Percentiles rank a stretch among this genome's conserved stretches.
phyloP scores from a whole-genome alignment of 2,113 vertebrate genomes.

The Alouatta palliata region DNA sequence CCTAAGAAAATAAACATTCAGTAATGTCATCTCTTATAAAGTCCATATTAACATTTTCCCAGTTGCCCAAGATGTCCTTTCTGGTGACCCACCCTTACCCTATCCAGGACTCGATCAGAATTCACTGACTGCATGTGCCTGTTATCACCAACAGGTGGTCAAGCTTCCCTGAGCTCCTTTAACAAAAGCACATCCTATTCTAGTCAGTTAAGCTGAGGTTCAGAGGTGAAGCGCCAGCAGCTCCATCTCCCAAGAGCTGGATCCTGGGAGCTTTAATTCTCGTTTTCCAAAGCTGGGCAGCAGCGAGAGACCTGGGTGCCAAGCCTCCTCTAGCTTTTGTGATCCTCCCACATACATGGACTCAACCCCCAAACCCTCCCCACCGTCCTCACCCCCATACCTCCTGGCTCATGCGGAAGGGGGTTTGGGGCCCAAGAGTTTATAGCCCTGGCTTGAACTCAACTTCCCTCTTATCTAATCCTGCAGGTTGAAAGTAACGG shows the following conservation, averaged over 20 bases:
- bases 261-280: not conserved
- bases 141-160: not conserved
- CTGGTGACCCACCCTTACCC: not conserved
- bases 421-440: not conserved
- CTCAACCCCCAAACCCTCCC: not conserved
- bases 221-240: not conserved
- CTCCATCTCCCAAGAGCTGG: not conserved
- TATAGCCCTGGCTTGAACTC: not conserved
- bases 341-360: not conserved
- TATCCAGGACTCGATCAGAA: not conserved
- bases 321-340: not conserved
- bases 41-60: not conserved
- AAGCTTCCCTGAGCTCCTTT: not conserved
- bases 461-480: not conserved
- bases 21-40: not conserved
- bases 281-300: not conserved
- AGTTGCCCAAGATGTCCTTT: not conserved
- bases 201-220: not conserved
- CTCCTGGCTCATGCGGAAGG: not conserved
- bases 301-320: not conserved
- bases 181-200: not conserved
- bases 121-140: not conserved
- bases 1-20: not conserved
- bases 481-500: slow-evolving; percentile 91
- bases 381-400: not conserved